A percentile compares a stretch with the other conserved stretches of the same genome.
Evolutionary conservation across 2,888 invertebrate species (phyloP).

Genomic region (Habrosyne pyritoides): DNA sequence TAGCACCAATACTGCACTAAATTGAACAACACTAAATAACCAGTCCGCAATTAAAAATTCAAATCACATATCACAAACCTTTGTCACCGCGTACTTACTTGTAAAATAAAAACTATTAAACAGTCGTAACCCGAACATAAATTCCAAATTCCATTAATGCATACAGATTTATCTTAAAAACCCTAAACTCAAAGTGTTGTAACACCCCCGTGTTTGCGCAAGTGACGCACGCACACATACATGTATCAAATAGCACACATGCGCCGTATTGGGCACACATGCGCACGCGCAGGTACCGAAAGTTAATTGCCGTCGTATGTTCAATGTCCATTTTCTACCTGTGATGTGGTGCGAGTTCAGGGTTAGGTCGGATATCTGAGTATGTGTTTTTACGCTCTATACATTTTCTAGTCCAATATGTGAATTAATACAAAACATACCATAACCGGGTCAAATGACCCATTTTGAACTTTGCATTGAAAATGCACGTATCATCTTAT

Average conservation of each 20-base stretch:
- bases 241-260: slow-evolving; percentile 11
- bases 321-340: slow-evolving; percentile 78
- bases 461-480: too few species aligned
- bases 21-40: background rate
- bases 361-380: slow-evolving; percentile 44
- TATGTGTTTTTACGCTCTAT: slow-evolving; percentile 21
- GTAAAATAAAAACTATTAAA: slow-evolving; percentile 55
- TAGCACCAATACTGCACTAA: background rate
- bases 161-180: slow-evolving; percentile 66
- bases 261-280: slow-evolving; percentile 38
- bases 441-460: too few species aligned
- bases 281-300: slow-evolving; percentile 71
- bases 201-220: slow-evolving; percentile 73
- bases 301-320: slow-evolving; percentile 82
- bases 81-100: slow-evolving; percentile 30
- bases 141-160: slow-evolving; percentile 76
- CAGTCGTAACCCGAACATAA: slow-evolving; percentile 57
- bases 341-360: slow-evolving; percentile 36
- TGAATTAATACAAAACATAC: too few species aligned
- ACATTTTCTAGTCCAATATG: background rate
- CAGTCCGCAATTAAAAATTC: background rate
- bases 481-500: too few species aligned
- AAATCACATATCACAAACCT: background rate
- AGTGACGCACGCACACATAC: slow-evolving; percentile 52
- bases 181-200: slow-evolving; percentile 35